Base-by-base conservation (phyloP, 2,888 invertebrate genomes). In the Melanophora roralis region DNA sequence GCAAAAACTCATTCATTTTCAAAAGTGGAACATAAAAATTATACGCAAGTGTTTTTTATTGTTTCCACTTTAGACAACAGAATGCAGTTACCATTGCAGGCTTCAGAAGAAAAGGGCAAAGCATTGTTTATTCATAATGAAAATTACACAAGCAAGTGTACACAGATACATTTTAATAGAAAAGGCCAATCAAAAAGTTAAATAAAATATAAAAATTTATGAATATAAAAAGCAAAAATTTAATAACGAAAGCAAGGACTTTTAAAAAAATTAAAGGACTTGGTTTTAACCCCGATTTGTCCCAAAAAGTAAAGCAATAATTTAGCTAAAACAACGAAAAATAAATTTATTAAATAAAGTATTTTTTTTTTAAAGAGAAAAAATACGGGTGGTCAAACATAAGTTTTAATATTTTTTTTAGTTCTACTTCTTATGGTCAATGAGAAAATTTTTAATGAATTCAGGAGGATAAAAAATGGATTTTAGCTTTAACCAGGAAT, bases 41-140 rank as follows among this genome's bases (percentile, higher is more conserved):
- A 68, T 51, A 51, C 74, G 53, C 74, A 79, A 79, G 65, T 79
- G 71, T 71, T 65, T 79, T 79, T 69, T 71, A 79, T 79, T 23
- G 71, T 16, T 71, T 51, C 32, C 38, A 27, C 40, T 14, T n/a
- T n/a, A n/a, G n/a, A n/a, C n/a, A n/a, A 12, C 16, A 19, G 7
- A 43, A 34, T 43, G 19, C 16, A 19, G 40, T n/a, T n/a, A 5
- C 36, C n/a, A 11, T n/a, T 60, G 43, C 34, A 40, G 71, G 32
- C 40, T 43, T 5, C n/a, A 51, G 32, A 19, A 47, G 32, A 27
- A 49, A 14, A 59, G 32, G 27, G 11, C 27, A 49, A 2, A 3
- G 16, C 38, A 65, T n/a, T n/a, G n/a, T n/a, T n/a, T n/a, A n/a
- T 6, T 8, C 2, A 32, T 34, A 6, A 6, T 27, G 6, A 6